Evolutionary conservation across 2,797 vertebrate species (phyloP), one percentile per base, ranked within the genome.

Genomic region (Chelidonichthys spinosus): DNA sequence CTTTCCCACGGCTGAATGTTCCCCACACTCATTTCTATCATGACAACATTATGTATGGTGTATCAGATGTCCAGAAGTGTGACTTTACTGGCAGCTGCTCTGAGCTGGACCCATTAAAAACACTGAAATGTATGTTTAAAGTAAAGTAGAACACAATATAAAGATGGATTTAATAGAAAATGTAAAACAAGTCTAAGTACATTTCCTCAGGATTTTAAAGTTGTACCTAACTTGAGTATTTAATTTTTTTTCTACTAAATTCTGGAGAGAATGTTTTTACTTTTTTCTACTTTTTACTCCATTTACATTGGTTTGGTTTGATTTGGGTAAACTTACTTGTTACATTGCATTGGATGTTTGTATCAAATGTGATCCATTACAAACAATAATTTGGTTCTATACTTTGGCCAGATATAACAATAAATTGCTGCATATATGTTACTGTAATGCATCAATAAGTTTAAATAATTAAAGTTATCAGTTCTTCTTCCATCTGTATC

Each of bases 1-100:
- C n/a, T 53, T 78, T 82, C 78, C 67, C 76, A 84, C 13, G 3
- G 74, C 49, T 33, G 33, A 33, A 49, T 33, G 25, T 44, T 65
- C 73, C 71, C 67, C 71, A 64, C 79, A 50, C 72, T 39, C 6
- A 67, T 64, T 53, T 53, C 58, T 17, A 7, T 11, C 17, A 40
- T 42, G 61, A 49, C 56, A 42, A 36, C 75, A 74, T 83, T 79
- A 52, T 50, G 25, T 37, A 53, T 0, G 33, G 17, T 18, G 74
- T 61, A 80, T 83, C 85, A 67, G 3, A 65, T 83, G 33, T 81
- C 82, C 13, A 15, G n/a, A 36, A 59, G 63, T 56, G 47, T 63
- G 62, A 74, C 60, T 0, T 11, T 18, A 11, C 14, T 33, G 52
- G 61, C 83, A 87, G 81, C 81, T 83, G 75, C 59, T 62, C 32